A percentile compares a stretch with the other conserved stretches of the same genome.
Conservation (phyloP, 2,113 vertebrate genomes). For the Pangasianodon gigas region DNA sequence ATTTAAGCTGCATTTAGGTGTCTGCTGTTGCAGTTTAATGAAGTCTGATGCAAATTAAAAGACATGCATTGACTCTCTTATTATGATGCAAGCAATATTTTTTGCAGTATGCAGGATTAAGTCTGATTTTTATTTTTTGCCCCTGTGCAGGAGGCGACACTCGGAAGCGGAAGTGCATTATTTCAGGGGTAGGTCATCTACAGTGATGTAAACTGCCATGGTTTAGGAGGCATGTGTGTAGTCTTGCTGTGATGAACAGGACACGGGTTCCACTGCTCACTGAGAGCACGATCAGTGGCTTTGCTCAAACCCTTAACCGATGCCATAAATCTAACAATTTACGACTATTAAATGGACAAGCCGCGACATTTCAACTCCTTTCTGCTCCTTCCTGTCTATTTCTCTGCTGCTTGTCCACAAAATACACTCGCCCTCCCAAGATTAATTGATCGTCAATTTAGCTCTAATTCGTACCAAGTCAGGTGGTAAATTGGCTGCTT, state of each 20-base stretch:
- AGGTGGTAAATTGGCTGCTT: slow-evolving; percentile 99
- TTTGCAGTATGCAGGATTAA: not conserved
- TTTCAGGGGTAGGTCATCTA: slow-evolving; percentile 11
- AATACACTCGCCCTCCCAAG: slow-evolving; percentile 98
- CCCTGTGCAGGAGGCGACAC: not conserved
- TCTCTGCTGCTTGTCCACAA: slow-evolving; percentile 92
- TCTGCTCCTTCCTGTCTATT: slow-evolving; percentile 92
- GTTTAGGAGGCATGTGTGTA: slow-evolving; percentile 16
- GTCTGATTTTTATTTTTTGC: not conserved
- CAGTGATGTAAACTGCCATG: slow-evolving; percentile 12
- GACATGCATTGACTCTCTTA: not conserved
- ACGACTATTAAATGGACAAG: slow-evolving; percentile 84
- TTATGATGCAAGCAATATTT: not conserved
- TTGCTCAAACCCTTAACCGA: slow-evolving; percentile 84
- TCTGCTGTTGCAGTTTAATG: not conserved
- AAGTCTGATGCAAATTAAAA: not conserved
- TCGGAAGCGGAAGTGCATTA: slow-evolving; percentile 1
- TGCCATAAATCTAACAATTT: slow-evolving; percentile 86
- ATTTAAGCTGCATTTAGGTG: not conserved
- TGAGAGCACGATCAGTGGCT: slow-evolving; percentile 68
- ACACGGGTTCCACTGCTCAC: slow-evolving; percentile 59
- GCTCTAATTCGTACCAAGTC: slow-evolving; percentile 99
- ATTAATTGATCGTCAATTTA: slow-evolving; percentile 99
- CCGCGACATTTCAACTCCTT: slow-evolving; percentile 85
- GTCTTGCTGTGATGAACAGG: slow-evolving; percentile 34